Base-by-base conservation (phyloP, 2,113 vertebrate species). In the Nothocercus nigrocapillus region DNA sequence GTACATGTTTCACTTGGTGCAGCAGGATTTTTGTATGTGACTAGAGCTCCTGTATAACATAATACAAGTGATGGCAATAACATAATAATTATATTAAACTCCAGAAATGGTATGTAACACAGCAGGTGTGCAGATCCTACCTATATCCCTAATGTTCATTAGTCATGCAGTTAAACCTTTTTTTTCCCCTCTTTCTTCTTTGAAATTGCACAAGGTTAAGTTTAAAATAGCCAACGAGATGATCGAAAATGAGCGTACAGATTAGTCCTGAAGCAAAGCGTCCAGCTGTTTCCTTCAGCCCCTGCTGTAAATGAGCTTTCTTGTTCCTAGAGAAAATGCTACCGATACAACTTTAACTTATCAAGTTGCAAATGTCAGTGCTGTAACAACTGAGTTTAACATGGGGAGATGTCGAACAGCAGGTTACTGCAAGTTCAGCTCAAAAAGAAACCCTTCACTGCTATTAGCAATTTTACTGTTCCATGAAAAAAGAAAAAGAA, bases 91-190 rank as follows among this genome's bases (percentile, higher is more conserved):
- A 20, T 5, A 6, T 40, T 36, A 1, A 82, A 20, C 44, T 47
- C 49, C 67, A 75, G 75, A 15, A 67, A 4, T 8, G 25, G 42
- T 32, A 3, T 36, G 70, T 61, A 45, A 51, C 84, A 2, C 76
- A 67, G 84, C 58, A 38, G 88, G 72, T 51, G 34, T n/a, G 67
- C 3, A 0, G 32, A 36, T 38, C 67, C n/a, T 79, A 84, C 38
- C 83, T 75, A 38, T 24, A 61, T 38, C 75, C 61, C 77, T 17
- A 1, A 17, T 10, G 8, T 34, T 68, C 78, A 36, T 85, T 88
- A 91, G 63, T 72, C 72, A 80, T 61, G 85, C 72, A 85, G 63
- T 91, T 91, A 93, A 76, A 86, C n/a, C 21, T 68, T 38, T n/a
- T 34, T 49, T 74, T 11, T 7, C 38, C 12, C 9, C 32, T 80